phyloP scores from a whole-genome alignment of 2,888 invertebrate genomes.

The Orthosia gracilis region DNA sequence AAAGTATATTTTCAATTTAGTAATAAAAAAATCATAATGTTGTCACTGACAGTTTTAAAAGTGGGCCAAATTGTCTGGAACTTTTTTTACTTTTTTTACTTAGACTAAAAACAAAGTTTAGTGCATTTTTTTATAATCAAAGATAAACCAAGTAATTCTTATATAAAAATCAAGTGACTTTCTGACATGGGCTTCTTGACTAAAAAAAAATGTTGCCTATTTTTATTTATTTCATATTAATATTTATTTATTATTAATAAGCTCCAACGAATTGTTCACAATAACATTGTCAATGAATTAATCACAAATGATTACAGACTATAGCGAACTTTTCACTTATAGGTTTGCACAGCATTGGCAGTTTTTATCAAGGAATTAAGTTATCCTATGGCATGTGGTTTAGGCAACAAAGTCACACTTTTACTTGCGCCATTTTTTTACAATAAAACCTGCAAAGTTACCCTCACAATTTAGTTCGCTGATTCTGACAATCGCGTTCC shows the following conservation, averaged over 20 bases:
- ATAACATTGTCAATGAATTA: too few species aligned
- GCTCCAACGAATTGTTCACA: too few species aligned
- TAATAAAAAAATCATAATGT: slow-evolving; percentile 17
- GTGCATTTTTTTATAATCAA: not conserved
- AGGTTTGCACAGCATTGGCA: too few species aligned
- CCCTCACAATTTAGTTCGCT: slow-evolving; percentile 11
- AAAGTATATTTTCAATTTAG: slow-evolving; percentile 31
- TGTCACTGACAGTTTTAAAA: slow-evolving; percentile 35
- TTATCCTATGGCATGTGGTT: not conserved
- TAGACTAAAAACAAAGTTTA: not conserved
- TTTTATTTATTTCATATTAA: too few species aligned
- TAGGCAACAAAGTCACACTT: not conserved
- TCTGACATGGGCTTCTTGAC: not conserved
- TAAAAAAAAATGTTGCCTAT: too few species aligned
- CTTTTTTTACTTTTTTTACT: not conserved
- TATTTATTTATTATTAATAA: too few species aligned
- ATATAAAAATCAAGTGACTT: not conserved
- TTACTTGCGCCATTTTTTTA: slow-evolving; percentile 3
- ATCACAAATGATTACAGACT: too few species aligned
- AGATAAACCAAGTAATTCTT: not conserved
- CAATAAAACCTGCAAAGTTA: slow-evolving; percentile 2
- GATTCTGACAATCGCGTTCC: slow-evolving; percentile 26
- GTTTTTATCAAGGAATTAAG: not conserved
- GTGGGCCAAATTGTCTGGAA: slow-evolving; percentile 21
- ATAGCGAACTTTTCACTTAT: too few species aligned